These are phyloP conservation scores for Torymus aiolomorphi DNA, from an alignment of 2,888 invertebrate genomes.

Conservation along the genomic window DNA sequence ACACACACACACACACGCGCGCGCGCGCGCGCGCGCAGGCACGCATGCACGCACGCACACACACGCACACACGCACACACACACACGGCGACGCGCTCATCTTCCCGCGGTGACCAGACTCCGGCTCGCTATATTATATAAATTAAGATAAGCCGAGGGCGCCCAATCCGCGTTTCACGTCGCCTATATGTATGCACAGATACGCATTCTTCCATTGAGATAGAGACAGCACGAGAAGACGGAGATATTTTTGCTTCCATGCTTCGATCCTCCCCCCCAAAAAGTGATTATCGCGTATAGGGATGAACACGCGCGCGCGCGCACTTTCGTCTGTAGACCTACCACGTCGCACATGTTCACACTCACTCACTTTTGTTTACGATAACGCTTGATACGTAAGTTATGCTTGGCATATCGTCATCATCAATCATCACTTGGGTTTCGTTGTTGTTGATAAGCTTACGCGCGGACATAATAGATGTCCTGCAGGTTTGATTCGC, in stretches of 20 bases:
- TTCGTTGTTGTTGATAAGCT: conserved; percentile 18
- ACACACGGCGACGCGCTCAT: too few relatives aligned
- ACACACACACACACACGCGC: too few relatives aligned
- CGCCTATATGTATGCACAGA: conserved; percentile 7
- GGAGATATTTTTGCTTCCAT: conserved; percentile 11
- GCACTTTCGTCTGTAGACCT: not conserved
- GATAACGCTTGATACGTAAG: conserved; percentile 40
- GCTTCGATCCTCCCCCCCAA: not conserved
- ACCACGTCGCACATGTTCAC: too few relatives aligned
- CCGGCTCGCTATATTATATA: conserved; percentile 69
- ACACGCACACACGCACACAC: too few relatives aligned
- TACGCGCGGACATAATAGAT: conserved; percentile 28
- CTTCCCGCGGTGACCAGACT: conserved; percentile 19
- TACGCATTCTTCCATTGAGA: conserved; percentile 6
- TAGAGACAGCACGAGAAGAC: not conserved
- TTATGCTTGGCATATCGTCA: conserved; percentile 20
- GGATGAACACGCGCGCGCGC: not conserved
- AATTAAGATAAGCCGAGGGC: conserved; percentile 65
- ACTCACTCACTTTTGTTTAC: conserved; percentile 21
- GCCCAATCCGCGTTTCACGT: conserved; percentile 22
- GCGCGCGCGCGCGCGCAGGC: too few relatives aligned
- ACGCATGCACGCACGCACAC: too few relatives aligned
- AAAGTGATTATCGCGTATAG: too few relatives aligned
- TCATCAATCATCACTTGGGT: conserved; percentile 12
- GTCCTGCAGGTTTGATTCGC: conserved; percentile 8